phyloP scores from a whole-genome alignment of 2,113 vertebrate genomes.

The Hemicordylus capensis region DNA sequence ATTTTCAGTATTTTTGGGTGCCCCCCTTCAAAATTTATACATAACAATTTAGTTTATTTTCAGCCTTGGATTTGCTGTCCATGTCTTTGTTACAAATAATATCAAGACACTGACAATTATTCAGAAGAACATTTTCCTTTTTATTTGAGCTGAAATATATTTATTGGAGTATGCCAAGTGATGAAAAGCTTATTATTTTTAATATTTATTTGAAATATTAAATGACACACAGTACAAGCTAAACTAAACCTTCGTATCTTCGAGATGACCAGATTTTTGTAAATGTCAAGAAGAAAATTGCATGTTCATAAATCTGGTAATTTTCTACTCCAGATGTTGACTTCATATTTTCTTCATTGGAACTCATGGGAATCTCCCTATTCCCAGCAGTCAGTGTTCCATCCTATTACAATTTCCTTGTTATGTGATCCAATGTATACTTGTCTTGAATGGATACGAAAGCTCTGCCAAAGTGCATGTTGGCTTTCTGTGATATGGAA shows the following conservation, averaged over 20 bases:
- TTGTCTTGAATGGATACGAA: slow-evolving; percentile 44
- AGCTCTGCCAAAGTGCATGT: slow-evolving; percentile 40
- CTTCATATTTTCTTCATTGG: slow-evolving; percentile 39
- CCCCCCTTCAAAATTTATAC: slow-evolving; percentile 61
- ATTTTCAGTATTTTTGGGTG: slow-evolving; percentile 50
- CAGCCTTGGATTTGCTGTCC: slow-evolving; percentile 47
- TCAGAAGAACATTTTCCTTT: slow-evolving; percentile 54
- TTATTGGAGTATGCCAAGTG: slow-evolving; percentile 63
- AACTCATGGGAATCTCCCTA: slow-evolving; percentile 52
- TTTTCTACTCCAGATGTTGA: slow-evolving; percentile 62
- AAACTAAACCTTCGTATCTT: slow-evolving; percentile 57
- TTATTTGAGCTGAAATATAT: slow-evolving; percentile 66
- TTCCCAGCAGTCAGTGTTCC: slow-evolving; percentile 35
- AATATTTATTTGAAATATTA: slow-evolving; percentile 58
- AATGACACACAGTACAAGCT: slow-evolving; percentile 68
- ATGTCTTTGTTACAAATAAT: slow-evolving; percentile 59
- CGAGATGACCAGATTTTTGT: slow-evolving; percentile 58
- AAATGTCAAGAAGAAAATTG: slow-evolving; percentile 65
- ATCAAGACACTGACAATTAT: slow-evolving; percentile 65
- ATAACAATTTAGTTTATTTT: slow-evolving; percentile 42
- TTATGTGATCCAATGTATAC: slow-evolving; percentile 51
- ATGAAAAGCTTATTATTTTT: slow-evolving; percentile 62
- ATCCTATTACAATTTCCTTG: slow-evolving; percentile 23
- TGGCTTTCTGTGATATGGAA: slow-evolving; percentile 46
- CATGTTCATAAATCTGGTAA: slow-evolving; percentile 49